A percentile compares a stretch with the other conserved stretches of the same genome.
These are phyloP conservation scores for Drosophila sp. DNA, from an alignment of 1,140 invertebrate species.

Conservation along the genomic window DNA sequence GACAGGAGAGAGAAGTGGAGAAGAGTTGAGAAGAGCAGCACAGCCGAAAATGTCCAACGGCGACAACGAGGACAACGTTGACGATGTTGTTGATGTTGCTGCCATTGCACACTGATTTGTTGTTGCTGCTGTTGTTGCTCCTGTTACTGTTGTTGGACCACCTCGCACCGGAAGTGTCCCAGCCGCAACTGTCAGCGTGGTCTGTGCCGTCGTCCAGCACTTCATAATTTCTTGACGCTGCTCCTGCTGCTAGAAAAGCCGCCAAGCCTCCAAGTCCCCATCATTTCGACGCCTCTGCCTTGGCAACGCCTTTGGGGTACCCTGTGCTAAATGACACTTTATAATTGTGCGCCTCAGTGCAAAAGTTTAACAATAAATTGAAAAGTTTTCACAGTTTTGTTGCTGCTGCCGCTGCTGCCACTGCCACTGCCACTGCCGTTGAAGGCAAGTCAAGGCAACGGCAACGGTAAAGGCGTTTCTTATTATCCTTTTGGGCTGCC, in stretches of 20 bases:
- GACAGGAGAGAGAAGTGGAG: not conserved
- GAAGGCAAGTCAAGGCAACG: conserved; percentile 67
- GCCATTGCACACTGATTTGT: conserved; percentile 9
- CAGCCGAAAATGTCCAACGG: conserved; percentile 72
- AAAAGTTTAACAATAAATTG: conserved; percentile 84
- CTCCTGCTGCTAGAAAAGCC: conserved; percentile 14
- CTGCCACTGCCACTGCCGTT: too few relatives aligned
- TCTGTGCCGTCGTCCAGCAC: conserved; percentile 52
- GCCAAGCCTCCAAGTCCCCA: not conserved
- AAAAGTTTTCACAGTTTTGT: conserved; percentile 76
- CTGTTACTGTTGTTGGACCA: conserved; percentile 29
- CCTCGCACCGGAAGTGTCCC: conserved; percentile 74
- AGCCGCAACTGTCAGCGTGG: conserved; percentile 73
- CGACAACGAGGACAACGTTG: conserved; percentile 38
- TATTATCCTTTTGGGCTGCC: conserved; percentile 76
- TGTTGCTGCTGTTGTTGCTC: conserved; percentile 43
- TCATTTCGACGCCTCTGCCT: not conserved
- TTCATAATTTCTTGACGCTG: conserved; percentile 80
- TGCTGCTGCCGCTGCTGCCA: too few relatives aligned
- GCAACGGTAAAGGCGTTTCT: conserved; percentile 68
- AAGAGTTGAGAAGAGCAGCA: not conserved
- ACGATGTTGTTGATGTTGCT: conserved; percentile 52
- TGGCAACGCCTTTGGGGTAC: conserved; percentile 47
- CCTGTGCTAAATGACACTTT: conserved; percentile 80
- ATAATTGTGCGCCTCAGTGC: conserved; percentile 82